Evolutionary conservation across 2,888 invertebrate genomes (phyloP).

Genomic region (Nematopogon swammerdamellus): DNA sequence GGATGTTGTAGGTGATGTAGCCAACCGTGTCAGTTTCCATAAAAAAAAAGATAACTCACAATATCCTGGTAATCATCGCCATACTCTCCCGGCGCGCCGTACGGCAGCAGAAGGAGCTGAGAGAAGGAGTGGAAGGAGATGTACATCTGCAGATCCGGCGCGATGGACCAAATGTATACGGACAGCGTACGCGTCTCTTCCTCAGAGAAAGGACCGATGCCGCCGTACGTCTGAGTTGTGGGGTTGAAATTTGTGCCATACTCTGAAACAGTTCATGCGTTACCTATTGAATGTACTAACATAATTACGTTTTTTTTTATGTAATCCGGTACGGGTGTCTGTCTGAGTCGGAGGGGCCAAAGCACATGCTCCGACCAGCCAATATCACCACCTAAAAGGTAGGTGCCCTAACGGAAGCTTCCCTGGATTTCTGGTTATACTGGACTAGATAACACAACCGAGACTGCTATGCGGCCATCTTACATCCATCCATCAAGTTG

Average conservation of each 20-base stretch:
- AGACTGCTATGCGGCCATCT: too few species aligned
- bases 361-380: too few species aligned
- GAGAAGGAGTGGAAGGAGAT: constrained; percentile 64
- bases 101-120: constrained; percentile 58
- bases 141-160: constrained; percentile 40
- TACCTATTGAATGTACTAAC: background rate
- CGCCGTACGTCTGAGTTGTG: constrained; percentile 42
- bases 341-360: too few species aligned
- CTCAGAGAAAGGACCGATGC: constrained; percentile 55
- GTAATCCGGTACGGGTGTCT: too few species aligned
- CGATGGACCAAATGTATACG: constrained; percentile 36
- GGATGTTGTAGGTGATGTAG: too few species aligned
- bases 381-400: too few species aligned
- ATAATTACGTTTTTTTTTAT: too few species aligned
- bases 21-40: too few species aligned
- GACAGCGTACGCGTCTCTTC: constrained; percentile 45
- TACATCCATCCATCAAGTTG: too few species aligned
- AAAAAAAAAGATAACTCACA: constrained; percentile 18
- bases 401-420: too few species aligned
- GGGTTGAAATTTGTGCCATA: constrained; percentile 40
- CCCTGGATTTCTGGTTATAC: too few species aligned
- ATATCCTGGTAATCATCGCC: constrained; percentile 45
- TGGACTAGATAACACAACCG: too few species aligned
- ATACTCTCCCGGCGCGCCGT: constrained; percentile 41
- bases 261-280: constrained; percentile 20